Percentiles rank a stretch among this genome's conserved stretches.
phyloP scores from a whole-genome alignment of 2,113 vertebrate species.

The Cynocephalus volans region DNA sequence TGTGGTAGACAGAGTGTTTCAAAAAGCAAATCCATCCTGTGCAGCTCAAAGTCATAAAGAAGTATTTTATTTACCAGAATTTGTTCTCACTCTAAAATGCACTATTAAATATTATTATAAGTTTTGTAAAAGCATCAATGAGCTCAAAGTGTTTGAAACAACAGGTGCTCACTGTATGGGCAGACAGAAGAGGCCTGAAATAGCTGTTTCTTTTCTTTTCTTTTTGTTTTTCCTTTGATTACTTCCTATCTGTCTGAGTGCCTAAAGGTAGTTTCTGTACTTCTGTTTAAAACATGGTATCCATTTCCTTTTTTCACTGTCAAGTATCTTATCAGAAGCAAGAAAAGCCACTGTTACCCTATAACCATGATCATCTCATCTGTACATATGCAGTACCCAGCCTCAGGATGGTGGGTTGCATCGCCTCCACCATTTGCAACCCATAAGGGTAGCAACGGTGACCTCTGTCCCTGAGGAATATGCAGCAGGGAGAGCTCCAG shows the following conservation, averaged over 20 bases:
- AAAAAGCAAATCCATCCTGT: background rate
- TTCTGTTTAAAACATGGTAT: background rate
- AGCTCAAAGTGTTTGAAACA: conserved; percentile 20
- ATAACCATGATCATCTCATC: background rate
- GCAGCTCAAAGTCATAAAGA: conserved; percentile 15
- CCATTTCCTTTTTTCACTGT: background rate
- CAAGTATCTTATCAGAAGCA: background rate
- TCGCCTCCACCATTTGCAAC: background rate
- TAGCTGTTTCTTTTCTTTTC: background rate
- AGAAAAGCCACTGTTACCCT: background rate
- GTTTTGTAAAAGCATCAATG: background rate
- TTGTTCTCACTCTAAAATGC: background rate
- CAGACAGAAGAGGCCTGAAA: background rate
- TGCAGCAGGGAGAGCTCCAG: background rate
- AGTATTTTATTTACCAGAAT: background rate
- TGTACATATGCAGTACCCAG: background rate
- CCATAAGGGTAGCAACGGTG: background rate
- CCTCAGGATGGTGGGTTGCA: background rate
- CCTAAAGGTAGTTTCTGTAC: background rate
- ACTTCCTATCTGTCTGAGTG: background rate
- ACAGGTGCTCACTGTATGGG: background rate
- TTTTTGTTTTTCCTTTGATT: background rate
- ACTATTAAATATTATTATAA: background rate
- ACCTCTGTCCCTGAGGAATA: background rate
- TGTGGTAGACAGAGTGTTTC: conserved; percentile 4